Conservation (phyloP, 2,113 vertebrate genomes). For the Stegostoma tigrinum region DNA sequence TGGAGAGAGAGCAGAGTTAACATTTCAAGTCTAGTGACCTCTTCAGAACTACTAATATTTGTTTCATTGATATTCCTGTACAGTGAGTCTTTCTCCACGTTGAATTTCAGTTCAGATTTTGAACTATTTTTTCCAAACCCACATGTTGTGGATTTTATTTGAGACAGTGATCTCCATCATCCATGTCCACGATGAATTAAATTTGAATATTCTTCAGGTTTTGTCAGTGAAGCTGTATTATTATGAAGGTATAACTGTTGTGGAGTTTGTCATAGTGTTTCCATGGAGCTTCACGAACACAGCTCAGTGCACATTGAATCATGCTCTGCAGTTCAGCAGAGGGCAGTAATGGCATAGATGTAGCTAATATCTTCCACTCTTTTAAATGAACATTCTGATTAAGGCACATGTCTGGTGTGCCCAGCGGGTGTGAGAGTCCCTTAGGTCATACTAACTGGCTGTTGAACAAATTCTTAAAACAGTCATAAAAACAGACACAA, state of each 20-base stretch:
- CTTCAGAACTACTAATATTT: not conserved
- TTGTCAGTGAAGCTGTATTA: not conserved
- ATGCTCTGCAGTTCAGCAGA: not conserved
- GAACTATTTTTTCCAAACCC: not conserved
- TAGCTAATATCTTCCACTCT: not conserved
- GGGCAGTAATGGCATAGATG: constrained; percentile 11
- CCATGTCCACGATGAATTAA: not conserved
- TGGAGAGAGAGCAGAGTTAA: no score
- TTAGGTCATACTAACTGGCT: not conserved
- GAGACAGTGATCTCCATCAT: no score
- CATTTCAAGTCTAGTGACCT: no score
- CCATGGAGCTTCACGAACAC: not conserved
- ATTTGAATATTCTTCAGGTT: not conserved
- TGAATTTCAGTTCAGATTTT: constrained; percentile 1
- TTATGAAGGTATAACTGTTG: not conserved
- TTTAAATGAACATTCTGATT: constrained; percentile 12
- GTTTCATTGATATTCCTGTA: not conserved
- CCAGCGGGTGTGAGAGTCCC: not conserved
- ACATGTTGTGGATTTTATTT: not conserved
- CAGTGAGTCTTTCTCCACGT: not conserved
- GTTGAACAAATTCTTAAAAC: not conserved
- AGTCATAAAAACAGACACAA: not conserved
- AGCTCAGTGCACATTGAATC: not conserved
- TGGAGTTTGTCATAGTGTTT: not conserved
- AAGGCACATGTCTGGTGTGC: not conserved